Evolutionary conservation across 2,888 invertebrate genomes (phyloP), one percentile per base, ranked within the genome.

Genomic region (Chrysolina americana): DNA sequence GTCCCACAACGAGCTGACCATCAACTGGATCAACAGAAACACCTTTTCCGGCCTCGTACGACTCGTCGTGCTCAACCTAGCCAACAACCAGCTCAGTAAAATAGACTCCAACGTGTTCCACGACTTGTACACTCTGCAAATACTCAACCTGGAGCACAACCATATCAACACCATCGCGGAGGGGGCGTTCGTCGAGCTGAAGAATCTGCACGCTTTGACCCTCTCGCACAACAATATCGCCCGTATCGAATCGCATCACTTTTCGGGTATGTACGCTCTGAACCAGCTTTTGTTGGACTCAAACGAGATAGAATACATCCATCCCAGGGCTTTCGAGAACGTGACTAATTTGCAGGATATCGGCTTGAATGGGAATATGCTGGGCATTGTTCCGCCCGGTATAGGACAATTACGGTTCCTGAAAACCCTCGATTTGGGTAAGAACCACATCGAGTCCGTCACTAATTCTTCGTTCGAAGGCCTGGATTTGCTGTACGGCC

Each of bases 381-480:
- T 96, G 82, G 91, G 91, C 50, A 92, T 92, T 80, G 91, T 94
- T 73, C 94, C 95, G 75, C 91, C 90, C 83, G 94, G 94, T 56
- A 90, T 94, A 77, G 92, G 92, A 81, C 92, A 92, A 80, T 89
- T 95, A 77, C 89, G 91, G 80, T 92, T 93, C 83, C 89, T 96
- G 82, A 94, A 93, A 85, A 93, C 93, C 41, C 89, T 96, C 75
- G 95, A 96, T 88, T 90, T 96, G 81, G 95, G 95, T 65, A 94
- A 95, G 89, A 97, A 96, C 88, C 91, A 91, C 84, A 93, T 97
- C 84, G 91, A 92, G 79, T 90, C 90, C 79, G 91, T 97, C 72
- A 91, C 91, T 73, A 93, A 93, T 84, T 90, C 92, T 74, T 93
- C 94, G 68, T 94, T 96, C 83, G 91, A 91, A 84, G 94, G 94